Evolutionary conservation across 2,797 vertebrate genomes (phyloP), one percentile per base, ranked within the genome.

Genomic region (Labroides dimidiatus): DNA sequence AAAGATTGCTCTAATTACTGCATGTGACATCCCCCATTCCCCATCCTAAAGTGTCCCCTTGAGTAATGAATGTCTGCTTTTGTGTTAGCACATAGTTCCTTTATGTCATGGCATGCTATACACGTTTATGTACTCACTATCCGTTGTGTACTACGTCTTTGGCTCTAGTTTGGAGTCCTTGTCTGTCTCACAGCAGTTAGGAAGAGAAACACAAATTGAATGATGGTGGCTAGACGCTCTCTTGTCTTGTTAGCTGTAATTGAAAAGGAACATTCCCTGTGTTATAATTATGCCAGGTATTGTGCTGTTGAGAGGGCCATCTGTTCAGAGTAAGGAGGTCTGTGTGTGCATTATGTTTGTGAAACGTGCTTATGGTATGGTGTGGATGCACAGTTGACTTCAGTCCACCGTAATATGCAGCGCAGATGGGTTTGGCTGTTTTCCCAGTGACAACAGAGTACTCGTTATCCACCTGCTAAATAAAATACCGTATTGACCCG

Each of bases 1-100:
- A 60, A 52, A 87, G 72, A 86, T 85, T 83, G 75, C 63, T 87
- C 85, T 89, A 87, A 91, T 92, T 87, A 90, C 69, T 72, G 59
- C 39, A 73, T 51, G 30, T 55, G 21, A 68, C 30, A 33, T 33
- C 30, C 30, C 39, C 53, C 37, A 33, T 33, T 33, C 67, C 19
- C 42, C 57, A 45, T 52, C 36, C 43, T 37, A 69, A 75, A 82
- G 67, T 73, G 69, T 64, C 63, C 59, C 60, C 72, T 57, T 17
- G 70, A 72, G 66, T 48, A 69, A 63, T 0, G 15, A 43, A 66
- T 56, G 50, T 75, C 66, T 77, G 69, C 15, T 3, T 69, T 81
- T 77, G 59, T 69, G 63, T 64, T 72, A 44, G 37, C 50, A 33
- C 69, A 33, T 41, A 50, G n/a, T 57, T 54, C n/a, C 53, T 75